These are phyloP conservation scores for Motacilla tschutschensis DNA, from an alignment of 2,113 vertebrate genomes.

Conservation along the genomic window DNA sequence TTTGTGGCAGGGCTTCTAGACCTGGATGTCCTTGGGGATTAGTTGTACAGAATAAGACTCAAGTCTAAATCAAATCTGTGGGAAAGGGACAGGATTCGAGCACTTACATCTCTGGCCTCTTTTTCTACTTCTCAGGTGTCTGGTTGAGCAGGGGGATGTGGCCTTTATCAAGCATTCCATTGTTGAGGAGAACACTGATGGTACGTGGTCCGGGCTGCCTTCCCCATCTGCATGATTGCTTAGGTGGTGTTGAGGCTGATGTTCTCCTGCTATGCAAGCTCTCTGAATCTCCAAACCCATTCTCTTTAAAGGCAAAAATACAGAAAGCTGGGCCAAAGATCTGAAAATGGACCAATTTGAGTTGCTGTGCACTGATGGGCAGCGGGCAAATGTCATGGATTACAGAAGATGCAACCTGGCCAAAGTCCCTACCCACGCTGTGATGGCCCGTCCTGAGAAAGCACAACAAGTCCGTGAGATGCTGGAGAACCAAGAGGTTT, in stretches of 20 bases:
- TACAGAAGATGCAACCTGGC: slow-evolving; percentile 40
- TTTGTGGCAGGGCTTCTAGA: neutral
- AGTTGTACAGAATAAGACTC: neutral
- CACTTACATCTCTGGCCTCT: neutral
- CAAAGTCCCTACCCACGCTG: slow-evolving; percentile 47
- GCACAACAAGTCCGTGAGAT: neutral
- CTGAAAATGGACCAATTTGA: slow-evolving; percentile 21
- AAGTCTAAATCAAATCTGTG: neutral
- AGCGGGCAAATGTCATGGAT: slow-evolving; percentile 18
- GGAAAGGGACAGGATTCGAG: neutral
- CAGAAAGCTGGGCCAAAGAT: slow-evolving; percentile 42
- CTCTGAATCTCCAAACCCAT: neutral
- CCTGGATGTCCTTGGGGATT: neutral
- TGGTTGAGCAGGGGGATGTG: slow-evolving; percentile 80
- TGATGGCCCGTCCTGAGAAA: slow-evolving; percentile 29
- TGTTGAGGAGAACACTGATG: slow-evolving; percentile 76
- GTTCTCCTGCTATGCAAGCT: neutral
- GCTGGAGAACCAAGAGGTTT: slow-evolving; percentile 41
- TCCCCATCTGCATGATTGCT: neutral
- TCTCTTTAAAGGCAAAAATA: slow-evolving; percentile 25
- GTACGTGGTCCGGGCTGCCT: slow-evolving; percentile 51
- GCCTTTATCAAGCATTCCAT: slow-evolving; percentile 88
- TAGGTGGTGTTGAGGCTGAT: neutral
- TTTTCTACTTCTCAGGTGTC: slow-evolving; percentile 74
- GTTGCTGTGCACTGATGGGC: slow-evolving; percentile 33